Base-by-base conservation (phyloP, 2,888 invertebrate species). In the Nasonovia ribisnigri region DNA sequence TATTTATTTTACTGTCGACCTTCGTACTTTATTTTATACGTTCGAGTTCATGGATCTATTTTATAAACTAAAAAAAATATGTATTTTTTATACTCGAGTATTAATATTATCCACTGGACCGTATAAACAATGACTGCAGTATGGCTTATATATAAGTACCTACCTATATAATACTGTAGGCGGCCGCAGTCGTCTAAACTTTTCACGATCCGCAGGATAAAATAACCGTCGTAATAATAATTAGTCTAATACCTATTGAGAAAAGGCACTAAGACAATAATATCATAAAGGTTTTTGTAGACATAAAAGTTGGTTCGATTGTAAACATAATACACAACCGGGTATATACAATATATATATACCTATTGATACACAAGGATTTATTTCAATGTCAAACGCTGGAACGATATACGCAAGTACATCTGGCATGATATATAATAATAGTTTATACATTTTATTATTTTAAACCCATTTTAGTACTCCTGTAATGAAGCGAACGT, bases 341-440 rank as follows among this genome's bases (percentile, higher is more conserved):
- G 8, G 8, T 77, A 57, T 88, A 88, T 10, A 29, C 2, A 26
- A 86, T 86, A 46, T 29, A 46, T 29, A 86, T 13, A 10, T 57
- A 90, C 4, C 26, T 48, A 90, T 20, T n/a, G 1, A 90, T 11
- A 77, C 29, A 43, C 91, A 92, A 92, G 57, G 86, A 86, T 36
- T 87, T 87, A n/a, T 43, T 92, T 92, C 91, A 92, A 92, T 92
- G 91, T 91, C 86, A 86, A 46, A 86, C 86, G 43, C 54, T 91
- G 16, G 13, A 77, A 77, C 46, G 16, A 26, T 51, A 36, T 24
- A 88, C 67, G 77, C 2, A 0, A 36, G 36, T 77, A 20, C 20
- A 77, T 77, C 77, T 77, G 77, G 77, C 20, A 77, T 20, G 36
- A 8, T 20, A 36, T 20, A 36, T 26, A 57, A 77, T 77, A 77